phyloP scores from a whole-genome alignment of 2,797 vertebrate species.

The Petrocephalus schoutedeni region DNA sequence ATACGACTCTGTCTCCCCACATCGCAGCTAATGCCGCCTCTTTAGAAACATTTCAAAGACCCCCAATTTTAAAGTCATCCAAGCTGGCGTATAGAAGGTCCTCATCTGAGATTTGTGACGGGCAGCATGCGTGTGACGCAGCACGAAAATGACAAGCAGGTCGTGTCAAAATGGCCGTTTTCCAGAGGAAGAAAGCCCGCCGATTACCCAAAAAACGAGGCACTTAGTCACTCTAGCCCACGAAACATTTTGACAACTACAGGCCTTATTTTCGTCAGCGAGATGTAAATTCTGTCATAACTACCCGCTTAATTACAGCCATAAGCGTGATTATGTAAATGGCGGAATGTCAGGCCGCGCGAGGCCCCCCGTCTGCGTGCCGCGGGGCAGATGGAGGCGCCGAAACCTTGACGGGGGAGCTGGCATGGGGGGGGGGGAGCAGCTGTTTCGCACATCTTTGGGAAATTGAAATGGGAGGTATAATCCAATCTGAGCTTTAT shows the following conservation, averaged over 20 bases:
- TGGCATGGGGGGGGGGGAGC: not conserved
- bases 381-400: not conserved
- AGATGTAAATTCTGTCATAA: constrained; percentile 18
- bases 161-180: not conserved
- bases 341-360: not conserved
- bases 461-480: constrained; percentile 5
- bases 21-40: not conserved
- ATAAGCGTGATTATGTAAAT: constrained; percentile 10
- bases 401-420: not conserved
- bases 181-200: not conserved
- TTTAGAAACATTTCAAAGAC: not conserved
- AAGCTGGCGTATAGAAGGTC: not conserved
- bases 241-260: constrained; percentile 14
- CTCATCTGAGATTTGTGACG: not conserved
- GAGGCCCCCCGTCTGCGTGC: not conserved
- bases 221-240: not conserved
- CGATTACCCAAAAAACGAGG: not conserved
- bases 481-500: constrained; percentile 20
- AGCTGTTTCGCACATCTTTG: not conserved
- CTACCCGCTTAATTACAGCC: not conserved
- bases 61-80: not conserved
- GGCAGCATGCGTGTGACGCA: not conserved
- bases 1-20: not conserved
- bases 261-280: constrained; percentile 7
- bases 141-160: not conserved